phyloP scores from a whole-genome alignment of 2,797 vertebrate species.

The Manis crassicaudata region DNA sequence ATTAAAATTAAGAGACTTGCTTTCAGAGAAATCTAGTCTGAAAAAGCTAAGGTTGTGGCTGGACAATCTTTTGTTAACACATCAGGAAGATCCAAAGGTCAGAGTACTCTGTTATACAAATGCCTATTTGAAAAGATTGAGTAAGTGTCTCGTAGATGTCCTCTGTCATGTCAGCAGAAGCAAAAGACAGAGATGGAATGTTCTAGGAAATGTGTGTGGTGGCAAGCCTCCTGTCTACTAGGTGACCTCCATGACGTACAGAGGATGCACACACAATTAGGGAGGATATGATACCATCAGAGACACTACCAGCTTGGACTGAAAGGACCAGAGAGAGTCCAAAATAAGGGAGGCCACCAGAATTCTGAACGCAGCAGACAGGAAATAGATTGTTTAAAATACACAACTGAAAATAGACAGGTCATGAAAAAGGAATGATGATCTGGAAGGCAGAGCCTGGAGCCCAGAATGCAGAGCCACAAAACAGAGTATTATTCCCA shows the following conservation, averaged over 20 bases:
- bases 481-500: background rate
- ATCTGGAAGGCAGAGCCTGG: background rate
- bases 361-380: background rate
- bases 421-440: background rate
- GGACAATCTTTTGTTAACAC: background rate
- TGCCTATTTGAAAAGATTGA: background rate
- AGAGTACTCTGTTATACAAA: background rate
- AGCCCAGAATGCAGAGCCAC: background rate
- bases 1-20: constrained; percentile 1
- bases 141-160: background rate
- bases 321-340: background rate
- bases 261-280: background rate
- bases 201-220: background rate
- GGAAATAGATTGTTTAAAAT: background rate
- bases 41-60: background rate
- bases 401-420: background rate
- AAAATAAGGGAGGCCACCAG: background rate
- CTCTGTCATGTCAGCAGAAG: background rate
- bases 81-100: background rate
- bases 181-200: background rate
- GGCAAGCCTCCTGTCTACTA: background rate
- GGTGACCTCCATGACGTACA: background rate
- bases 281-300: background rate
- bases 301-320: background rate
- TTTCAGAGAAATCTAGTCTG: background rate